Percentiles rank a stretch among this genome's conserved stretches.
Evolutionary conservation across 92 coral and sea anemone genomes (phyloP).

Genomic region (Chrysogorgia sp.): DNA sequence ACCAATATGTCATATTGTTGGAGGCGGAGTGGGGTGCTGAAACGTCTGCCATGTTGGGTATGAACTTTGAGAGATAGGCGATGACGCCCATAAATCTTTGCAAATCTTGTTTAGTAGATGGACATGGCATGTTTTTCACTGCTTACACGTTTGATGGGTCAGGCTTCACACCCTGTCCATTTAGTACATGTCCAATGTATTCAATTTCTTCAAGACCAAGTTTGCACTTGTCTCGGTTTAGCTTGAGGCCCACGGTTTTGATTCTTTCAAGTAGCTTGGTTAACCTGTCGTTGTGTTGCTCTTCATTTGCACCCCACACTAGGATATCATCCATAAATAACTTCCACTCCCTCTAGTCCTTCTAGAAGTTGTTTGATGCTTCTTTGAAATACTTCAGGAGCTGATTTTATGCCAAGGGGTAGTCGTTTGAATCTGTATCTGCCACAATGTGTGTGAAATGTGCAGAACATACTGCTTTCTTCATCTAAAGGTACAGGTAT

Average conservation of each 20-base stretch:
- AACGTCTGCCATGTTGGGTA: no score
- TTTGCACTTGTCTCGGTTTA: slow-evolving; percentile 30
- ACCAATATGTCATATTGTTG: no score
- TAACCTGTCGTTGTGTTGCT: slow-evolving; percentile 20
- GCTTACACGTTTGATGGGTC: no score
- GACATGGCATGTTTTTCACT: no score
- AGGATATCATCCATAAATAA: slow-evolving; percentile 33
- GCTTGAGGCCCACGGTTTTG: slow-evolving; percentile 3
- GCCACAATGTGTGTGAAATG: neutral
- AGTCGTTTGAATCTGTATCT: slow-evolving; percentile 5
- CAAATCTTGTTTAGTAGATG: no score
- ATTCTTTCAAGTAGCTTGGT: slow-evolving; percentile 7
- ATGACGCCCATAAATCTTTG: no score
- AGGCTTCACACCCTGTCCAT: slow-evolving; percentile 22
- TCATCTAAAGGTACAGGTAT: neutral
- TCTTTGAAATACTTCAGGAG: slow-evolving; percentile 34
- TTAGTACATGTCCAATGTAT: slow-evolving; percentile 24
- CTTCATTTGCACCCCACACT: slow-evolving; percentile 15
- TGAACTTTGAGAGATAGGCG: no score
- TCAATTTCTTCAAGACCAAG: slow-evolving; percentile 10
- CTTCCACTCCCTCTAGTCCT: slow-evolving; percentile 33
- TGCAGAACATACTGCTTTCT: neutral
- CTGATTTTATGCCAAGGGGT: slow-evolving; percentile 22
- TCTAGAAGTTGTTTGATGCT: slow-evolving; percentile 27
- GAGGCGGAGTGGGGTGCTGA: no score